Percentiles rank a stretch among this genome's conserved stretches.
These are phyloP conservation scores for Andrena camellia DNA, from an alignment of 2,888 invertebrate genomes.

Conservation along the genomic window DNA sequence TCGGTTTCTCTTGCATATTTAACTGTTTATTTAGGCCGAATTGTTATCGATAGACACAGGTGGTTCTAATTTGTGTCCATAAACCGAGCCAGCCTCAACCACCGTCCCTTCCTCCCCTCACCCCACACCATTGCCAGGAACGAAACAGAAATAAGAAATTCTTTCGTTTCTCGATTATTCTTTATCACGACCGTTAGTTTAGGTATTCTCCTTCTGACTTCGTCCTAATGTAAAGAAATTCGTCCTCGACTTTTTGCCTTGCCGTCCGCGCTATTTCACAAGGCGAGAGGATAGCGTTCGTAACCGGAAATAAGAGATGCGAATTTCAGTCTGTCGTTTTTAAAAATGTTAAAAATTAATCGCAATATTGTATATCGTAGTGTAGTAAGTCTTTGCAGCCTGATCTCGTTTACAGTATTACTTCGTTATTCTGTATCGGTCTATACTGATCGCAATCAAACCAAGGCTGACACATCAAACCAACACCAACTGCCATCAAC, in stretches of 20 bases:
- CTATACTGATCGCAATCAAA: no score
- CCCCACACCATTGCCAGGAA: constrained; percentile 70
- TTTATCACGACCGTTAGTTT: constrained; percentile 47
- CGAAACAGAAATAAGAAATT: constrained; percentile 43
- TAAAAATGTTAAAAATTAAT: neutral
- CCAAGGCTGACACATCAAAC: no score
- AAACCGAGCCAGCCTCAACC: constrained; percentile 83
- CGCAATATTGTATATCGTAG: neutral
- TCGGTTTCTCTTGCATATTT: neutral
- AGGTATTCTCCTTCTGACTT: constrained; percentile 54
- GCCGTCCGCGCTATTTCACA: constrained; percentile 75
- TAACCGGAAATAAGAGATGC: neutral
- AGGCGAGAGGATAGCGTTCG: constrained; percentile 57
- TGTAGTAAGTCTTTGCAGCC: neutral
- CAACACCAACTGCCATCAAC: no score
- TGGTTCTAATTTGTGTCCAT: constrained; percentile 79
- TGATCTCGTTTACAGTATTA: neutral
- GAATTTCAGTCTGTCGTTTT: neutral
- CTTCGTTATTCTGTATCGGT: neutral
- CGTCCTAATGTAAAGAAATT: constrained; percentile 61
- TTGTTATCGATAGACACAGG: constrained; percentile 72
- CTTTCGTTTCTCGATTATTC: constrained; percentile 59
- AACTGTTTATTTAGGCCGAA: neutral
- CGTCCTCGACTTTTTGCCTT: constrained; percentile 70
- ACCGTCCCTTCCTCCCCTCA: constrained; percentile 81